Conservation (phyloP, 2,797 vertebrate genomes). For the Galagoides demidoff region DNA sequence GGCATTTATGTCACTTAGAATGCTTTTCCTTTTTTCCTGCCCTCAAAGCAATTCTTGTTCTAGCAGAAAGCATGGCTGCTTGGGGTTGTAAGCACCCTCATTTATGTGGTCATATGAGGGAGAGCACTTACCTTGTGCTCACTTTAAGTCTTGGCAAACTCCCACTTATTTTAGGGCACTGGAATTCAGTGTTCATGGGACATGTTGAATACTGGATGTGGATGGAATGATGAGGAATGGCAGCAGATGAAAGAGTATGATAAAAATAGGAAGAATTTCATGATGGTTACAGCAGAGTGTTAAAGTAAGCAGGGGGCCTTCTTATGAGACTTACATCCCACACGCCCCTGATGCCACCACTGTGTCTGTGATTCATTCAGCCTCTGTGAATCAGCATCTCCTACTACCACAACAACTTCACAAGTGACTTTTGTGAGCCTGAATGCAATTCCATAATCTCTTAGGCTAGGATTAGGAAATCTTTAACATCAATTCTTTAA, state of each 20-base stretch:
- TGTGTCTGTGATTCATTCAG: not conserved
- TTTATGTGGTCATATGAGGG: not conserved
- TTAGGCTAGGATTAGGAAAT: not conserved
- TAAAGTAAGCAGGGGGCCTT: not conserved
- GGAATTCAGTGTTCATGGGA: not conserved
- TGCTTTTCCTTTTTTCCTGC: not conserved
- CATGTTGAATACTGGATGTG: not conserved
- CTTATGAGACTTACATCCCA: not conserved
- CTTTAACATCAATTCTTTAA: not conserved
- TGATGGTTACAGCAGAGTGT: not conserved
- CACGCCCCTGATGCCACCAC: not conserved
- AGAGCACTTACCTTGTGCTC: not conserved
- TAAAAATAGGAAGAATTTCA: not conserved
- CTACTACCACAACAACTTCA: not conserved
- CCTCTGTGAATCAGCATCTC: not conserved
- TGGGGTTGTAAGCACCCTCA: accelerated
- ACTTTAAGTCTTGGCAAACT: not conserved
- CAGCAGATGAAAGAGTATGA: not conserved
- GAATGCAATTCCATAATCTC: not conserved
- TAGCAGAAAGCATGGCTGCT: not conserved
- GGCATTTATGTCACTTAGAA: not conserved
- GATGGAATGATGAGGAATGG: not conserved
- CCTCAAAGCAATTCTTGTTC: not conserved
- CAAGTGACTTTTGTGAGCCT: not conserved
- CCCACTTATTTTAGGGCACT: not conserved